These are phyloP conservation scores for Drosophila asahinai DNA, from an alignment of 1,140 invertebrate genomes.

Conservation along the genomic window DNA sequence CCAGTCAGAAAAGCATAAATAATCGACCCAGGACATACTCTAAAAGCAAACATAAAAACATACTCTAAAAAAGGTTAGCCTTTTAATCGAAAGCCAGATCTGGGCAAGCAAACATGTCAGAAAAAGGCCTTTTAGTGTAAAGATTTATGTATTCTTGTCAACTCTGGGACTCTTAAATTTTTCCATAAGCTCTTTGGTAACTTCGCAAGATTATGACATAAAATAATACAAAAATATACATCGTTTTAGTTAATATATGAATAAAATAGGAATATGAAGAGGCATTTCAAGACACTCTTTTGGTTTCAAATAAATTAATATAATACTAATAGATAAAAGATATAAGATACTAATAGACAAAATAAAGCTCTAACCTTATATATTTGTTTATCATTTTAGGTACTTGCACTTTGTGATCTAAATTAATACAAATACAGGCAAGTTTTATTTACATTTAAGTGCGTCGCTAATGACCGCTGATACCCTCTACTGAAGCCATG, in stretches of 20 bases:
- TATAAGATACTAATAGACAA: too few relatives aligned
- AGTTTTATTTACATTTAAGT: not conserved
- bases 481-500: conserved; percentile 18
- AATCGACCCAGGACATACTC: conserved; percentile 24
- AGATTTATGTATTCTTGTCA: not conserved
- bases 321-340: too few relatives aligned
- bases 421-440: not conserved
- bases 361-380: too few relatives aligned
- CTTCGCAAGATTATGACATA: too few relatives aligned
- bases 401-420: too few relatives aligned
- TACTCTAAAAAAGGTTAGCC: conserved; percentile 4
- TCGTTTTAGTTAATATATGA: too few relatives aligned
- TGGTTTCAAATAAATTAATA: too few relatives aligned
- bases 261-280: too few relatives aligned
- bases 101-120: conserved; percentile 3
- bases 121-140: not conserved
- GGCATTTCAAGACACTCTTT: too few relatives aligned
- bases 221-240: too few relatives aligned
- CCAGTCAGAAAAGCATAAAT: conserved; percentile 5
- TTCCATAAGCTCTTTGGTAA: too few relatives aligned
- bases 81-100: not conserved
- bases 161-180: not conserved
- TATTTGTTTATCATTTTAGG: not conserved
- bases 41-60: not conserved
- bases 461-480: not conserved